Conservation (phyloP, 2,797 vertebrate genomes). For the Gobio occitaniae region DNA sequence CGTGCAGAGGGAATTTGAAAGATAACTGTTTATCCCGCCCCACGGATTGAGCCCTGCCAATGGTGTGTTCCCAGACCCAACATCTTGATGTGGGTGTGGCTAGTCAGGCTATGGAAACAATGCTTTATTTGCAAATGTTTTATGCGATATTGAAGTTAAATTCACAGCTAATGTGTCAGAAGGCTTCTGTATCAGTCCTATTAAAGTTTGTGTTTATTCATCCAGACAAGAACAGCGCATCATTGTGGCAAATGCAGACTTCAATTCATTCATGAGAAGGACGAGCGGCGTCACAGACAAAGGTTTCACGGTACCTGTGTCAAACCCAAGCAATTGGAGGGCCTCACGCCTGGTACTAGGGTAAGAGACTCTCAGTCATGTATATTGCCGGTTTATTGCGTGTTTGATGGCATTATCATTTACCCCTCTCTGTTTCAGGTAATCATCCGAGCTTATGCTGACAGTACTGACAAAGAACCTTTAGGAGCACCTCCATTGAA, state of each 20-base stretch:
- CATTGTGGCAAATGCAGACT: conserved; percentile 91
- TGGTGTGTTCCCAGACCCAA: no score
- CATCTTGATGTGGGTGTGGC: no score
- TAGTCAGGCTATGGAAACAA: no score
- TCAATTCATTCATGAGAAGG: conserved; percentile 88
- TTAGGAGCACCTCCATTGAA: background rate
- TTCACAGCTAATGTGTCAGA: background rate
- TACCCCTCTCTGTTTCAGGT: conserved; percentile 64
- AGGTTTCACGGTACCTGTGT: conserved; percentile 88
- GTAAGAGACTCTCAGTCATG: conserved; percentile 68
- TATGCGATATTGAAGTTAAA: no score
- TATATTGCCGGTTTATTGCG: background rate
- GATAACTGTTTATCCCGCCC: no score
- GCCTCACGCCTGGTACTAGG: conserved; percentile 92
- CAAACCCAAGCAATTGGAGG: conserved; percentile 86
- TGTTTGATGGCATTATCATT: background rate
- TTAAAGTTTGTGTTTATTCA: conserved; percentile 18
- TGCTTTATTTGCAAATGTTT: no score
- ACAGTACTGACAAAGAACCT: conserved; percentile 1
- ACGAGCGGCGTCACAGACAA: conserved; percentile 84
- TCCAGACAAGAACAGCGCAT: conserved; percentile 85
- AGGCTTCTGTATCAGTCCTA: background rate
- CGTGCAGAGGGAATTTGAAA: no score
- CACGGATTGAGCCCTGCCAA: no score
- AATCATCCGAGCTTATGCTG: conserved; percentile 73